Base-by-base conservation (phyloP, 2,113 vertebrate genomes). In the Ceyx cyanopectus region DNA sequence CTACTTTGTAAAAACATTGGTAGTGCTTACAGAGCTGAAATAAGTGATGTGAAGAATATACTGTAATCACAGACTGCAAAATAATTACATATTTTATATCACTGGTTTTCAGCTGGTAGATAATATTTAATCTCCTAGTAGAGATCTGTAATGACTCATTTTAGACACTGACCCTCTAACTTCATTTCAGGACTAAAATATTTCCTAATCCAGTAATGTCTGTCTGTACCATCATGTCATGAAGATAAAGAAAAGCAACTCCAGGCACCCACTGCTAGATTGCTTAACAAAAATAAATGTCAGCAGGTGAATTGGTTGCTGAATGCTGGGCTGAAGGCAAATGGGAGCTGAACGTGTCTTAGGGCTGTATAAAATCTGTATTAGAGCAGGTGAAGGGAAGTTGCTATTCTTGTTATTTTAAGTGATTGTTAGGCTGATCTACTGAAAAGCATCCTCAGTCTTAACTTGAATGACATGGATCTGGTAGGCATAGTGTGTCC, bases 101-200 rank as follows among this genome's bases (percentile, higher is more conserved):
- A 72, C 37, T 68, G 56, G 8, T 74, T 94, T 96, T 96, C 87
- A 91, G 68, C 89, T 82, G 76, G 75, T 89, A 87, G 89, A 74
- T 96, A 95, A 67, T 93, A 82, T 74, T 93, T 97, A 86, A 94
- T 97, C 91, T 92, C 61, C 21, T 93, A 27, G 81, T 60, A 89
- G 91, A 92, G 87, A 96, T 96, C 81, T 80, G 60, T 92, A 94
- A 95, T 89, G 89, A 82, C 63, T 75, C 43, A 61, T 94, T 96
- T 95, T 92, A 97, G 75, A 94, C 86, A 92, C 88, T 95, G 93
- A 93, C 94, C 94, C 94, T 85, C 78, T 96, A 94, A 94, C 81
- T 96, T 96, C 72, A 48, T 97, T 95, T 96, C 88, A 87, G 58
- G 63, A 95, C 94, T 95, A 82, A 90, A 95, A 60, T 94, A 89